Percentiles rank a stretch among this genome's conserved stretches.
Conservation (phyloP, 2,113 vertebrate species). For the Solenodon paradoxus region DNA sequence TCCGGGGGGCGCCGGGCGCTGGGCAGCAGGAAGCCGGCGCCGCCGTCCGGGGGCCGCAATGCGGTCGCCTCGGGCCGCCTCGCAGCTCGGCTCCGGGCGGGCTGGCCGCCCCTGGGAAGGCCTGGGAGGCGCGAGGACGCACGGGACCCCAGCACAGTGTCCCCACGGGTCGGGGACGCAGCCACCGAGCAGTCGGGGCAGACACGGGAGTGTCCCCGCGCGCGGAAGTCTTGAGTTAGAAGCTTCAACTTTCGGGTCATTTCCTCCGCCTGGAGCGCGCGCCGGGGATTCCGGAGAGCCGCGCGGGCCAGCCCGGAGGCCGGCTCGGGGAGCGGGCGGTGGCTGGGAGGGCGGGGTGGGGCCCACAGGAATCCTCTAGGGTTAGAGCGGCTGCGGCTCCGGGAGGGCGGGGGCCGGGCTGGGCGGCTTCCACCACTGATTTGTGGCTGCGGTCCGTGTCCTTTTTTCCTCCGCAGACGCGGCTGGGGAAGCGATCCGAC, state of each 20-base stretch:
- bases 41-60: not conserved
- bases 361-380: not conserved
- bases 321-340: not conserved
- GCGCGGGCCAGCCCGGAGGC: not conserved
- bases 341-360: not conserved
- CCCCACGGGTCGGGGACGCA: not conserved
- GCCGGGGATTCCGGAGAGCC: not conserved
- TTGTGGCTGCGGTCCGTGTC: not conserved
- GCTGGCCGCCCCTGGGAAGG: not conserved
- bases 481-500: not conserved
- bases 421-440: not conserved
- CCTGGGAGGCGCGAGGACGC: not conserved
- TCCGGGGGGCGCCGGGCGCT: not conserved
- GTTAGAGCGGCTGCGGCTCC: not conserved
- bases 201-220: not conserved
- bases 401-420: not conserved
- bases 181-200: not conserved
- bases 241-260: conserved; percentile 42
- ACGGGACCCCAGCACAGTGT: not conserved
- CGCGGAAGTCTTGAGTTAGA: conserved; percentile 21
- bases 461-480: not conserved
- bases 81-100: not conserved
- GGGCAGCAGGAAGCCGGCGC: not conserved
- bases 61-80: not conserved
- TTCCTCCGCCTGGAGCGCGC: not conserved